Evolutionary conservation across 2,888 invertebrate species (phyloP).

Genomic region (Acanthacorydalis orientalis): DNA sequence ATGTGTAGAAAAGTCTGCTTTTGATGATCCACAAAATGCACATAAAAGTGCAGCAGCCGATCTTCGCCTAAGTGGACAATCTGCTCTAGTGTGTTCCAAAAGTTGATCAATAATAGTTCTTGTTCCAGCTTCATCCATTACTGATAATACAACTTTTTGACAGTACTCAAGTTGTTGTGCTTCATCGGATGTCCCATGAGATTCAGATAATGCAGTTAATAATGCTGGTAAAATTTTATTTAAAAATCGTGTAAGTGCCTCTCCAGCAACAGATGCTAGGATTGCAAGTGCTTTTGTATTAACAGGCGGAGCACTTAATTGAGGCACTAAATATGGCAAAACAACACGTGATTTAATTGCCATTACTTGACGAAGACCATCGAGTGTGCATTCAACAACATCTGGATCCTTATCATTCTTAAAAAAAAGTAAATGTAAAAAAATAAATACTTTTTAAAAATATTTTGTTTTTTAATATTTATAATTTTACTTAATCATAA

Average conservation of each 20-base stretch:
- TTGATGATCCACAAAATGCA: slow-evolving; percentile 78
- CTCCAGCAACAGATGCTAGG: slow-evolving; percentile 86
- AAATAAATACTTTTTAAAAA: background rate
- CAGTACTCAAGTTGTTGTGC: slow-evolving; percentile 75
- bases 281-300: slow-evolving; percentile 90
- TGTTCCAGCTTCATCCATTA: slow-evolving; percentile 74
- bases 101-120: slow-evolving; percentile 76
- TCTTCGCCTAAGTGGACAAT: slow-evolving; percentile 45
- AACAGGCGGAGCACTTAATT: slow-evolving; percentile 74
- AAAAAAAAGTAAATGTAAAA: slow-evolving; percentile 10
- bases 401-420: slow-evolving; percentile 61
- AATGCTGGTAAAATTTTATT: slow-evolving; percentile 86
- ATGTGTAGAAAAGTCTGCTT: slow-evolving; percentile 74
- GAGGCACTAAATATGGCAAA: slow-evolving; percentile 88
- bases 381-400: slow-evolving; percentile 77
- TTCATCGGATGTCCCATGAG: slow-evolving; percentile 48
- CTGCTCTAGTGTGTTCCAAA: slow-evolving; percentile 54
- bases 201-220: slow-evolving; percentile 52
- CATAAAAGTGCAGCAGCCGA: slow-evolving; percentile 77
- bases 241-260: slow-evolving; percentile 78
- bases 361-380: slow-evolving; percentile 94
- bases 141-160: slow-evolving; percentile 81
- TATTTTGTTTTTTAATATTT: no score
- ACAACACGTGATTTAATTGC: slow-evolving; percentile 90
- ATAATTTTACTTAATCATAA: slow-evolving; percentile 1